Base-by-base conservation (phyloP, 2,113 vertebrate species). In the Romanogobio albipinnatus region DNA sequence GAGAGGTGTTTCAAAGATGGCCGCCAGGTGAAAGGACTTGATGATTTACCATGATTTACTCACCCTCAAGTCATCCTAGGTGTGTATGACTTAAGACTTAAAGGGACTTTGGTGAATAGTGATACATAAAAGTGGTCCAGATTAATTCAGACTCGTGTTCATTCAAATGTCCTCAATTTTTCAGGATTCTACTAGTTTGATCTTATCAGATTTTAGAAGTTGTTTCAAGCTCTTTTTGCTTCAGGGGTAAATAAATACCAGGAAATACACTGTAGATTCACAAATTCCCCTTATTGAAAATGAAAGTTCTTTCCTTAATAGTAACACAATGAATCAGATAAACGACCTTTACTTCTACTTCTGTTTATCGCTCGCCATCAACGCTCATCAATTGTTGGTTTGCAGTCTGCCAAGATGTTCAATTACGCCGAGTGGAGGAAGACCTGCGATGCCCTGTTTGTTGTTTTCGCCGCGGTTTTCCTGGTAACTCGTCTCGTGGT, bases 391-490 rank as follows among this genome's bases (percentile, higher is more conserved):
- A 29, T 29, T 29, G 43, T 84, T 26, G 9, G 17, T 76, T 56
- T 66, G 74, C 87, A 98, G 97, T 94, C 93, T 84, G 95, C 95
- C 14, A 98, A 98, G 92, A 96, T 97, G 93, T 93, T 96, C 82
- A 95, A 97, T 90, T 98, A 98, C 29, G 95, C 93, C 8, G 94
- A 94, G 83, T 96, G 96, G 97, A 94, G 91, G 22, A 95, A 73
- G 75, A 94, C 90, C 0, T 97, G 96, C 62, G 94, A 97, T 88
- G 62, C 86, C 6, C 93, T 97, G 78, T 97, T 97, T 85, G 86
- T 97, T 86, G 4, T 95, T 87, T 97, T 98, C 78, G 91, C 96
- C 19, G 81, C 93, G 29, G 92, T 96, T 62, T 98, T 98, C 90
- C 92, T 97, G 66, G 78, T 95, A 88, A 96, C 95, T 5, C 94